These are phyloP conservation scores for Phylloscopus whistleri DNA, from an alignment of 2,113 vertebrate genomes.

Conservation along the genomic window DNA sequence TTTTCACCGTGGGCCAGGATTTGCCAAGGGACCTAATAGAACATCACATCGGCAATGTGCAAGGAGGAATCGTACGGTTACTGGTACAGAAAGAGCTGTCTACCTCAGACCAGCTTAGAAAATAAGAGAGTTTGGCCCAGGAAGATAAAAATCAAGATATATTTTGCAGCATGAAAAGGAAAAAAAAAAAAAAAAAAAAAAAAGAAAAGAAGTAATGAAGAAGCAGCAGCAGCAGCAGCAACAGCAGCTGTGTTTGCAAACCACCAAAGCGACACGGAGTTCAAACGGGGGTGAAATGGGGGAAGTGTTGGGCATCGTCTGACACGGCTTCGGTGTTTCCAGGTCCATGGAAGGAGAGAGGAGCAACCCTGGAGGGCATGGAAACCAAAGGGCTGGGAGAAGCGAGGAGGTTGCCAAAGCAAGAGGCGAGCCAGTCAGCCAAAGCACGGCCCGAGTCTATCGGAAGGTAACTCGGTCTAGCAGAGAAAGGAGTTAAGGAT, in stretches of 20 bases:
- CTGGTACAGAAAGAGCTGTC: neutral
- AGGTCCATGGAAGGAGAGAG: constrained; percentile 4
- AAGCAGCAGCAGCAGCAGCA: constrained; percentile 17
- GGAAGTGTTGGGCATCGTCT: constrained; percentile 41
- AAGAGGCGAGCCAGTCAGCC: constrained; percentile 46
- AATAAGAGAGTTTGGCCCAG: constrained; percentile 56
- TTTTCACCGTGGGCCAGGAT: neutral
- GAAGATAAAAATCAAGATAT: constrained; percentile 57
- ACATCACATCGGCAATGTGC: fast-evolving
- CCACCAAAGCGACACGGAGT: constrained; percentile 55
- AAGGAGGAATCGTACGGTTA: neutral
- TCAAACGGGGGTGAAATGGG: constrained; percentile 40
- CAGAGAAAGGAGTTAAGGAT: constrained; percentile 54
- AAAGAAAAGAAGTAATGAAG: neutral
- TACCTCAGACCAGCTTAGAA: constrained; percentile 36
- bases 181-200: neutral
- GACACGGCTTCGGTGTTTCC: constrained; percentile 30
- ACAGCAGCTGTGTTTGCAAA: constrained; percentile 49
- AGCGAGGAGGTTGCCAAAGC: constrained; percentile 63
- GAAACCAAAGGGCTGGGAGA: constrained; percentile 61
- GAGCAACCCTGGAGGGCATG: constrained; percentile 22
- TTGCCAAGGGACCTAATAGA: neutral
- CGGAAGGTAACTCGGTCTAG: constrained; percentile 47
- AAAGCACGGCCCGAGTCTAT: constrained; percentile 52
- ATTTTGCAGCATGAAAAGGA: constrained; percentile 49